phyloP scores from a whole-genome alignment of 2,113 vertebrate species.

The Macrotis lagotis region DNA sequence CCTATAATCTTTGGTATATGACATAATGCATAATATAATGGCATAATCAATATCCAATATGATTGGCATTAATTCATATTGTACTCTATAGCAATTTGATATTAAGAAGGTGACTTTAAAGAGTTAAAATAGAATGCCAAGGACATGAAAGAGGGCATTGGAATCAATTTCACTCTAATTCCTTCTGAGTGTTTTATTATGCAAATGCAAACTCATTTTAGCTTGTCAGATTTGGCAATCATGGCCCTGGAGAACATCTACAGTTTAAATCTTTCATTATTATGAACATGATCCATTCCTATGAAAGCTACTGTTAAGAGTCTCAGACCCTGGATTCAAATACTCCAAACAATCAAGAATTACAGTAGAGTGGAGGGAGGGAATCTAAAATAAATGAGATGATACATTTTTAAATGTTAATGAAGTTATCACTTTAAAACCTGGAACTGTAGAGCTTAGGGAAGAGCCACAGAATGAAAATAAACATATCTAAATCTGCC shows the following conservation, averaged over 20 bases:
- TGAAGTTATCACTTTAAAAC: slow-evolving; percentile 4
- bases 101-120: neutral
- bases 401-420: neutral
- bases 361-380: neutral
- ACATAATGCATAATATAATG: slow-evolving; percentile 34
- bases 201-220: slow-evolving; percentile 69
- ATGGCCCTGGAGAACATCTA: slow-evolving; percentile 53
- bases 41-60: neutral
- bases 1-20: neutral
- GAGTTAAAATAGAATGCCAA: slow-evolving; percentile 61
- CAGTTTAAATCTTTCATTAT: slow-evolving; percentile 57
- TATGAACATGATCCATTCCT: neutral
- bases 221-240: slow-evolving; percentile 67
- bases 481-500: neutral
- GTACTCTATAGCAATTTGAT: neutral
- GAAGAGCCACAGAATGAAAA: neutral
- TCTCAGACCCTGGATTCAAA: neutral
- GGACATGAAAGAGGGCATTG: slow-evolving; percentile 53
- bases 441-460: neutral
- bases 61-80: neutral
- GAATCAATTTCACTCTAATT: slow-evolving; percentile 60
- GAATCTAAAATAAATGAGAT: slow-evolving; percentile 19
- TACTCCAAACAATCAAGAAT: slow-evolving; percentile 11
- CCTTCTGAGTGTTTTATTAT: slow-evolving; percentile 66
- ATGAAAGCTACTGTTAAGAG: neutral